These are phyloP conservation scores for Dasyurus viverrinus DNA, from an alignment of 2,113 vertebrate genomes.

Conservation along the genomic window DNA sequence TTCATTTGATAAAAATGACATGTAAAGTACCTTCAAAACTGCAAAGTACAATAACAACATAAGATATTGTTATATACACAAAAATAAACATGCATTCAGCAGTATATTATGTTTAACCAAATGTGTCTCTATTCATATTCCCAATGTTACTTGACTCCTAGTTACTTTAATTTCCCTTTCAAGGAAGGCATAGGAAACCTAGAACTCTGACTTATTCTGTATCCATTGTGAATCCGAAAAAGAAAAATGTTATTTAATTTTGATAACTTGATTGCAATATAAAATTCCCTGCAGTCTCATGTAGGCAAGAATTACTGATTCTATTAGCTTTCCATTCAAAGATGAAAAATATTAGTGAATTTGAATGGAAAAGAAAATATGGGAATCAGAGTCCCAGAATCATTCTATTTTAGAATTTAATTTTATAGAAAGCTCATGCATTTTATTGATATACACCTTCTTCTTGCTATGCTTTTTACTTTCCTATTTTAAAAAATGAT, in stretches of 20 bases:
- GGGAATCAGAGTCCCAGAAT: background rate
- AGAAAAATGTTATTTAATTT: background rate
- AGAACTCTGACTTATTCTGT: background rate
- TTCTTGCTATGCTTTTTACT: background rate
- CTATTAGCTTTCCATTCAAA: background rate
- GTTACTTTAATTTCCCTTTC: background rate
- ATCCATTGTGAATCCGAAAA: background rate
- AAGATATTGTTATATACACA: background rate
- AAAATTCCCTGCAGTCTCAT: background rate
- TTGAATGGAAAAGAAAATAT: slow-evolving; percentile 3
- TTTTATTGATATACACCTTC: background rate
- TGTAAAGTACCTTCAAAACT: background rate
- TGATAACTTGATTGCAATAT: background rate
- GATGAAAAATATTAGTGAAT: background rate
- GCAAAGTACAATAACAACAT: background rate
- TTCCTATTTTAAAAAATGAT: background rate
- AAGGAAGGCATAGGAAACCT: background rate
- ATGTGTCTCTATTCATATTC: background rate
- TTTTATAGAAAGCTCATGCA: background rate
- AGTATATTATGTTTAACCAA: background rate
- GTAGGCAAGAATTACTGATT: background rate
- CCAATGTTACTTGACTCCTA: background rate
- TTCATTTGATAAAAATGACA: background rate
- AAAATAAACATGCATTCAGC: background rate
- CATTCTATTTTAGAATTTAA: background rate